phyloP scores from a whole-genome alignment of 2,888 invertebrate genomes.

The Meta bourneti region DNA sequence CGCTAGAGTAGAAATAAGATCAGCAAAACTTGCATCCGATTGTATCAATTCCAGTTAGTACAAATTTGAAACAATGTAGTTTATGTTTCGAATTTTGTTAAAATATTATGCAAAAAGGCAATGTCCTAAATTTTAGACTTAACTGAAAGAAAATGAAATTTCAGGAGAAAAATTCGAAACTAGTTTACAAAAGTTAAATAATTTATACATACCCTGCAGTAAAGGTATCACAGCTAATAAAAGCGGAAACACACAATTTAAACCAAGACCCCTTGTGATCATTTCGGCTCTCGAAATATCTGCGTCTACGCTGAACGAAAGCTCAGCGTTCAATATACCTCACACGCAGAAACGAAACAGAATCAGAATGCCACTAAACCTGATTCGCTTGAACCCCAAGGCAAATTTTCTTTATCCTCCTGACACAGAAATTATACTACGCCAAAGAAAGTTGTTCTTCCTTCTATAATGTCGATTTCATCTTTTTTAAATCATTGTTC shows the following conservation, averaged over 20 bases:
- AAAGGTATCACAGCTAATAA: background rate
- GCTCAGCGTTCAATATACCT: background rate
- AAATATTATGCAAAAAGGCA: too few relatives aligned
- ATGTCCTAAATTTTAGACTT: too few relatives aligned
- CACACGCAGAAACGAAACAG: slow-evolving; percentile 37
- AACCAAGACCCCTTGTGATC: slow-evolving; percentile 9
- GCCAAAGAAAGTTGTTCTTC: slow-evolving; percentile 68
- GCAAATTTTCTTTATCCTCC: slow-evolving; percentile 70
- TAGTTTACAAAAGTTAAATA: background rate
- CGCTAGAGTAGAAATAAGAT: too few relatives aligned
- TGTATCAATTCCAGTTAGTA: too few relatives aligned
- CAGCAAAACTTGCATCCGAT: too few relatives aligned
- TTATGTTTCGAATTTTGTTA: too few relatives aligned
- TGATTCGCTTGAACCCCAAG: slow-evolving; percentile 25
- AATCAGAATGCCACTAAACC: slow-evolving; percentile 70
- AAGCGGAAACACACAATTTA: slow-evolving; percentile 27
- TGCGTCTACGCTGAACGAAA: background rate
- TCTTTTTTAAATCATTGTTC: slow-evolving; percentile 26
- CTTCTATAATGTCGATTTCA: slow-evolving; percentile 5
- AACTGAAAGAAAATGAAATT: too few relatives aligned
- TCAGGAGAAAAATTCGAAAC: too few relatives aligned
- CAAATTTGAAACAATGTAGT: too few relatives aligned
- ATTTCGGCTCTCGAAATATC: slow-evolving; percentile 18
- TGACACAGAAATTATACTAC: slow-evolving; percentile 75
- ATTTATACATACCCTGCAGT: slow-evolving; percentile 38